Evolutionary conservation across 2,888 invertebrate species (phyloP).

Genomic region (Apocheima hispidaria): DNA sequence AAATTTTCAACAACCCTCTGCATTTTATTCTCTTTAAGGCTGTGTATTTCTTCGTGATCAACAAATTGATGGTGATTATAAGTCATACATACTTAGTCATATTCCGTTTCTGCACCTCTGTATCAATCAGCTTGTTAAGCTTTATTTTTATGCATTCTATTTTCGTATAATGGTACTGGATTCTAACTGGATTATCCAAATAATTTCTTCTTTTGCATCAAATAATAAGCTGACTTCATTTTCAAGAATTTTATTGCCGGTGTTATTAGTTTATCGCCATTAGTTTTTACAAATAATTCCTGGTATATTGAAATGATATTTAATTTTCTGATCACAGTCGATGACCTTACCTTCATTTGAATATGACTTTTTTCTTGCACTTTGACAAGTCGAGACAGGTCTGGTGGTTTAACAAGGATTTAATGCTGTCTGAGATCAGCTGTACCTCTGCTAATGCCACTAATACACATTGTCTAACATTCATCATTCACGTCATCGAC

Average conservation of each 20-base stretch:
- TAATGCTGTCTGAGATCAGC: conserved; percentile 68
- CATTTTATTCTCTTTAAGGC: conserved; percentile 12
- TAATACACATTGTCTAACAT: conserved; percentile 72
- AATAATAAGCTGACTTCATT: conserved; percentile 40
- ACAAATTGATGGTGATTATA: conserved; percentile 48
- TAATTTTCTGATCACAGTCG: conserved; percentile 36
- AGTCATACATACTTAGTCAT: conserved; percentile 44
- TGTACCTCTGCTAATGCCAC: conserved; percentile 70
- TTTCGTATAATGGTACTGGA: conserved; percentile 45
- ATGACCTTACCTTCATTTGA: conserved; percentile 47
- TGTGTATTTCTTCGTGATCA: conserved; percentile 45
- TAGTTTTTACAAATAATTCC: conserved; percentile 41
- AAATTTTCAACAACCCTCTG: conserved; percentile 45
- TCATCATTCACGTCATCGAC: conserved; percentile 77
- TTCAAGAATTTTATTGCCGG: conserved; percentile 40
- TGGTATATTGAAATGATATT: conserved; percentile 42
- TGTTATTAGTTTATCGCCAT: conserved; percentile 47
- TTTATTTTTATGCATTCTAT: conserved; percentile 61
- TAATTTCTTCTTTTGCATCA: conserved; percentile 41
- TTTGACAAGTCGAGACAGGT: conserved; percentile 65
- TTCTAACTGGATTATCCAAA: conserved; percentile 32
- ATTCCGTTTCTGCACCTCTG: conserved; percentile 50
- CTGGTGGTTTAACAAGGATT: conserved; percentile 64
- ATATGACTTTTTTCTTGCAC: conserved; percentile 54
- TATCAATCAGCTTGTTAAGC: conserved; percentile 63